Evolutionary conservation across 1,140 invertebrate genomes (phyloP).

Genomic region (Branchinecta lynchi): DNA sequence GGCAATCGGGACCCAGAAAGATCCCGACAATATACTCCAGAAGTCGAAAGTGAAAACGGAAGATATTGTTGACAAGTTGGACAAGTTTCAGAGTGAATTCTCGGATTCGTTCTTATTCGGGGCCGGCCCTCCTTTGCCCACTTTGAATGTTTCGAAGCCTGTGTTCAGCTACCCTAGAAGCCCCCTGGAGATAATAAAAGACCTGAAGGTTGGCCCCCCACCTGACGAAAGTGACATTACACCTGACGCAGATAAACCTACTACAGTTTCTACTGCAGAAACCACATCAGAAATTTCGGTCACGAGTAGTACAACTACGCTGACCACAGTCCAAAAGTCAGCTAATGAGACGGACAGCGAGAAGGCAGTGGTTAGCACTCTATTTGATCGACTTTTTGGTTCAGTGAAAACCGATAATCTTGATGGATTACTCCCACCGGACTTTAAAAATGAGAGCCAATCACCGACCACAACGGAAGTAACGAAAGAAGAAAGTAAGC

Average conservation of each 20-base stretch:
- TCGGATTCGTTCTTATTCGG: not conserved
- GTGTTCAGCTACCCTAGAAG: not conserved
- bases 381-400: not conserved
- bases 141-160: not conserved
- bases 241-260: not conserved
- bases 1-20: not conserved
- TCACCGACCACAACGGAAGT: not conserved
- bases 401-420: not conserved
- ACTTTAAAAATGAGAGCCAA: not conserved
- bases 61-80: not conserved
- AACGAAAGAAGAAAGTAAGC: not conserved
- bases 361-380: not conserved
- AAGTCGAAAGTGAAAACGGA: not conserved
- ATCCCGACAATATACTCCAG: not conserved
- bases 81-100: constrained; percentile 4
- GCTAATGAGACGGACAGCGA: not conserved
- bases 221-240: not conserved
- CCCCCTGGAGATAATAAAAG: not conserved
- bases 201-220: not conserved
- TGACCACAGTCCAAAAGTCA: not conserved
- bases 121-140: not conserved
- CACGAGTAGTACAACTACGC: not conserved
- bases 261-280: not conserved
- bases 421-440: constrained; percentile 2
- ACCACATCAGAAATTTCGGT: not conserved